A percentile compares a stretch with the other conserved stretches of the same genome.
phyloP scores from a whole-genome alignment of 1,140 invertebrate genomes.

The Drosophila punjabiensis region DNA sequence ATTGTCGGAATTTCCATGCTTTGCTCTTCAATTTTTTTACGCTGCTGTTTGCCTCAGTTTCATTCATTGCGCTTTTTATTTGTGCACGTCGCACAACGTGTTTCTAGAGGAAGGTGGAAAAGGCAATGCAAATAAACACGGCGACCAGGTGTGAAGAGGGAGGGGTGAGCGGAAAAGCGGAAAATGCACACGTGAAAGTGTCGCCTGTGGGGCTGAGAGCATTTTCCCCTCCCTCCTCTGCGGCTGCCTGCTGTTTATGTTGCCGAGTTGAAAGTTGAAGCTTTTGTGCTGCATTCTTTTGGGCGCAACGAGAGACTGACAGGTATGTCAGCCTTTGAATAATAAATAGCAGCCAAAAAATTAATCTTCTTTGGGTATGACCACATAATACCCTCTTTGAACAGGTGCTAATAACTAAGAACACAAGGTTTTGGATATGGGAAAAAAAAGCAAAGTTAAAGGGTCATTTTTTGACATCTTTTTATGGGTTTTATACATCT shows the following conservation, averaged over 20 bases:
- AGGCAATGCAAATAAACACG: conserved; percentile 52
- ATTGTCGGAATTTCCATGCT: conserved; percentile 16
- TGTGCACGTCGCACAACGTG: conserved; percentile 34
- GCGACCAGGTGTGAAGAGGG: neutral
- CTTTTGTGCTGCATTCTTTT: conserved; percentile 24
- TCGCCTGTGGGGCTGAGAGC: conserved; percentile 18
- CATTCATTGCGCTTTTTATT: conserved; percentile 30
- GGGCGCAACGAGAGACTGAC: conserved; percentile 2
- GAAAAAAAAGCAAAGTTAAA: neutral
- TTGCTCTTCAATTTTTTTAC: conserved; percentile 17
- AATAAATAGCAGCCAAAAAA: conserved; percentile 25
- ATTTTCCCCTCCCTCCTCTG: conserved; percentile 10
- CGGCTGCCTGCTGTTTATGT: conserved; percentile 18
- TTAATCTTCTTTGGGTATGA: conserved; percentile 2
- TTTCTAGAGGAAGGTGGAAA: conserved; percentile 15
- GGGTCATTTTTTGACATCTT: neutral
- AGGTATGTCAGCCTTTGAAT: conserved; percentile 37
- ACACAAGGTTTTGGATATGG: neutral
- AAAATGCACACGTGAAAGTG: conserved; percentile 33
- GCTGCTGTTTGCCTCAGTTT: conserved; percentile 4
- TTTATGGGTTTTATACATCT: fast-evolving
- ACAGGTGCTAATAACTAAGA: neutral
- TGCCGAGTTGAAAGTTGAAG: conserved; percentile 38
- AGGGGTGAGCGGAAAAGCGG: neutral
- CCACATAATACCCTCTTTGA: conserved; percentile 9